A percentile compares a stretch with the other conserved stretches of the same genome.
Evolutionary conservation across 2,888 invertebrate species (phyloP).

Genomic region (Perizoma affinitatum): DNA sequence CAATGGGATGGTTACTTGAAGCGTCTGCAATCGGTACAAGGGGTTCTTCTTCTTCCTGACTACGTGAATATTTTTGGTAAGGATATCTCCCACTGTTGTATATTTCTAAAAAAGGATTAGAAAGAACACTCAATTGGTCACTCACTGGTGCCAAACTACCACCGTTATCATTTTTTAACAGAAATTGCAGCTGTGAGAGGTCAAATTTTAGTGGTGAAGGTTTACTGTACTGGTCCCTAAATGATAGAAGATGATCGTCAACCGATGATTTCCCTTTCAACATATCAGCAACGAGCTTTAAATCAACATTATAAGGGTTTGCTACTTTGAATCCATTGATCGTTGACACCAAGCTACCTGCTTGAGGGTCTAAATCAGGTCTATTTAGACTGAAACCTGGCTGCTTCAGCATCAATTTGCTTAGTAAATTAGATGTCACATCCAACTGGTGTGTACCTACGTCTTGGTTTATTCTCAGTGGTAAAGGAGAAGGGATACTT

Average conservation of each 20-base stretch:
- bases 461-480: slow-evolving; percentile 73
- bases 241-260: slow-evolving; percentile 64
- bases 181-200: slow-evolving; percentile 66
- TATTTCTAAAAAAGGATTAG: slow-evolving; percentile 66
- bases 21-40: slow-evolving; percentile 72
- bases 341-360: slow-evolving; percentile 59
- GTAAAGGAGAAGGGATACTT: slow-evolving; percentile 63
- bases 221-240: slow-evolving; percentile 65
- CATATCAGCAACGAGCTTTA: slow-evolving; percentile 77
- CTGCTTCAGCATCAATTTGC: slow-evolving; percentile 66
- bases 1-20: slow-evolving; percentile 74
- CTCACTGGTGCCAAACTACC: slow-evolving; percentile 52
- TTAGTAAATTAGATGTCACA: slow-evolving; percentile 64
- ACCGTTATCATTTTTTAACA: slow-evolving; percentile 68
- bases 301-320: slow-evolving; percentile 79
- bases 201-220: slow-evolving; percentile 66
- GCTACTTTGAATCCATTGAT: slow-evolving; percentile 80
- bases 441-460: slow-evolving; percentile 75
- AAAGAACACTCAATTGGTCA: slow-evolving; percentile 57
- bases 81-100: slow-evolving; percentile 66
- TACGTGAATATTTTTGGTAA: slow-evolving; percentile 77
- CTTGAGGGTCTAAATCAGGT: slow-evolving; percentile 65
- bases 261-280: slow-evolving; percentile 69
- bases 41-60: slow-evolving; percentile 78
- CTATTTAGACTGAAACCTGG: slow-evolving; percentile 55